These are phyloP conservation scores for Elgaria multicarinata DNA, from an alignment of 2,113 vertebrate species.

Conservation along the genomic window DNA sequence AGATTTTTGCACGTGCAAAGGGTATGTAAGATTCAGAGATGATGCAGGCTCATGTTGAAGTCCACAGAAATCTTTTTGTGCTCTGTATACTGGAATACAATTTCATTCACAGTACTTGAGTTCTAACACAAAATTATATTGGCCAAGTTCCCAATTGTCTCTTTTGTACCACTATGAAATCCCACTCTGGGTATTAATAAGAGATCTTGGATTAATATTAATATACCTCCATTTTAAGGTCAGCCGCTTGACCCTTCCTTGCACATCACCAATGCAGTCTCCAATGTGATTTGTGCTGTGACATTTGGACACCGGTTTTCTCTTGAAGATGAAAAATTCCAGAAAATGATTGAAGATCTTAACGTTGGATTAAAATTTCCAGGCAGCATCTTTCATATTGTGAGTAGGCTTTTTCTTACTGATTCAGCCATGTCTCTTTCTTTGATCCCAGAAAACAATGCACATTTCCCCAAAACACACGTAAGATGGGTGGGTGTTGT, in stretches of 20 bases:
- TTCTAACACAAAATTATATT: not conserved
- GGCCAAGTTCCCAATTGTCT: not conserved
- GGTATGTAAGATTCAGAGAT: not conserved
- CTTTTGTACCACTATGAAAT: too few species aligned
- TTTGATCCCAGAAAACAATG: too few species aligned
- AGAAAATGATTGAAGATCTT: conserved; percentile 14
- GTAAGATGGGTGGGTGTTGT: too few species aligned
- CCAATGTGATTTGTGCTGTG: not conserved
- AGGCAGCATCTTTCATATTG: too few species aligned
- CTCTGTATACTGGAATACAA: not conserved
- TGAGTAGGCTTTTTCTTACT: too few species aligned
- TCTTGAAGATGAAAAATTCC: conserved; percentile 67
- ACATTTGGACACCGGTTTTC: conserved; percentile 42
- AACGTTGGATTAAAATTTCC: too few species aligned
- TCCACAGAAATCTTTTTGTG: not conserved
- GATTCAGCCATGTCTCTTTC: too few species aligned
- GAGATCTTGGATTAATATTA: not conserved
- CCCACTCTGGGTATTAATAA: conserved; percentile 1
- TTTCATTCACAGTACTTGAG: not conserved
- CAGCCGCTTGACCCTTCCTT: not conserved
- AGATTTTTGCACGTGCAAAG: not conserved
- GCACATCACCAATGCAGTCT: not conserved
- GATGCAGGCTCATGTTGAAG: too few species aligned
- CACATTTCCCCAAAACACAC: too few species aligned
- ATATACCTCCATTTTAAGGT: not conserved